A percentile compares a stretch with the other conserved stretches of the same genome.
phyloP scores from a whole-genome alignment of 2,888 invertebrate species.

The Zygogramma bicolorata region DNA sequence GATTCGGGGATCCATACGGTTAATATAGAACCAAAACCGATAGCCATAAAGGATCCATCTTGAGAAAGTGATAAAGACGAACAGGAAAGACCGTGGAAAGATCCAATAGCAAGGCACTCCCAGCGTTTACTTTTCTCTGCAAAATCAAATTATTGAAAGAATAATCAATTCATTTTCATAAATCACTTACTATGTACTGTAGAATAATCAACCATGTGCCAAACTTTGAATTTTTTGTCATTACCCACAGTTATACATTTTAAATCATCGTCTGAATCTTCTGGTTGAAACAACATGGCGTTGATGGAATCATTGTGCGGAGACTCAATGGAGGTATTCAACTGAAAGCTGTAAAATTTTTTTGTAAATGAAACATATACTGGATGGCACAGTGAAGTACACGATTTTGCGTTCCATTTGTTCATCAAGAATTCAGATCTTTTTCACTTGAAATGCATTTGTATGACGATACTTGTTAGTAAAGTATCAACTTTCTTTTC shows the following conservation, averaged over 20 bases:
- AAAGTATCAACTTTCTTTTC: too few relatives aligned
- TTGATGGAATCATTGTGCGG: slow-evolving; percentile 76
- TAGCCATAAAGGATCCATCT: slow-evolving; percentile 82
- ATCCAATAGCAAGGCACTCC: slow-evolving; percentile 75
- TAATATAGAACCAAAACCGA: slow-evolving; percentile 75
- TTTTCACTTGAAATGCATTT: too few relatives aligned
- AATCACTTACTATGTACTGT: slow-evolving; percentile 69
- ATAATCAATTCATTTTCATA: slow-evolving; percentile 23
- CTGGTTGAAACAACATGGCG: slow-evolving; percentile 73
- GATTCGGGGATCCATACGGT: slow-evolving; percentile 78
- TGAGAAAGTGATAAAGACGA: slow-evolving; percentile 75
- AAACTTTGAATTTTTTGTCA: slow-evolving; percentile 79
- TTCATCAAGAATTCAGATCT: slow-evolving; percentile 79
- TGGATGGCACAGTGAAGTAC: not conserved
- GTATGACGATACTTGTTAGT: too few relatives aligned
- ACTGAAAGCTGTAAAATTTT: slow-evolving; percentile 70
- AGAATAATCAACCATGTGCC: slow-evolving; percentile 73
- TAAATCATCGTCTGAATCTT: slow-evolving; percentile 63
- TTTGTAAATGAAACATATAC: not conserved
- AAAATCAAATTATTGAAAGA: too few relatives aligned
- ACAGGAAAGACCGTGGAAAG: slow-evolving; percentile 72
- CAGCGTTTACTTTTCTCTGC: slow-evolving; percentile 73
- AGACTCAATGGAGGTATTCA: slow-evolving; percentile 80
- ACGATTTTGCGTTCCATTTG: slow-evolving; percentile 73
- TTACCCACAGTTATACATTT: slow-evolving; percentile 75